Percentiles rank a stretch among this genome's conserved stretches.
These are phyloP conservation scores for Turritopsis dohrnii DNA, from an alignment of 30 jellyfish, hydroid and myxozoan genomes.

Conservation along the genomic window DNA sequence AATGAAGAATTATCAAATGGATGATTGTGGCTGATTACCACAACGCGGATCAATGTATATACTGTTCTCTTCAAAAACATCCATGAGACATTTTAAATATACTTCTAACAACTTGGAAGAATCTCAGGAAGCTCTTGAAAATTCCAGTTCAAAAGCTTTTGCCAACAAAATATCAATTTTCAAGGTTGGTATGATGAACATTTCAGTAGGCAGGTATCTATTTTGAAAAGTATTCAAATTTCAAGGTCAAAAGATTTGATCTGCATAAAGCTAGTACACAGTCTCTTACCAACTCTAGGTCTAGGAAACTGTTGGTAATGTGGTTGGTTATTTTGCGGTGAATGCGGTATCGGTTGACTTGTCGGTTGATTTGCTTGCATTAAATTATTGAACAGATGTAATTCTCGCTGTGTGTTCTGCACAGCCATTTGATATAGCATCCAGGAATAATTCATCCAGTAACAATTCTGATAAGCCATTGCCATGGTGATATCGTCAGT, in stretches of 20 bases:
- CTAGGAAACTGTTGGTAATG: background rate
- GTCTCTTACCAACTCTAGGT: background rate
- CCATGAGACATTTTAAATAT: background rate
- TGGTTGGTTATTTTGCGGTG: slow-evolving; percentile 1
- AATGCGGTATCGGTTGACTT: background rate
- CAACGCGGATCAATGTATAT: background rate
- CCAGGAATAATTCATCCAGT: slow-evolving; percentile 32
- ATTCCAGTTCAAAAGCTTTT: background rate
- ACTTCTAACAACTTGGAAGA: background rate
- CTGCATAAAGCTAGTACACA: background rate
- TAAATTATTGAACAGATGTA: background rate
- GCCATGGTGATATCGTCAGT: slow-evolving; percentile 61
- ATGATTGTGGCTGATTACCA: background rate
- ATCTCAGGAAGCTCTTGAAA: background rate
- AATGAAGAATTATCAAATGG: background rate
- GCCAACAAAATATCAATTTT: too few relatives aligned
- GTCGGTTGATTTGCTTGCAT: background rate
- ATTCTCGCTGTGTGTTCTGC: background rate
- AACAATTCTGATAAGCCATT: slow-evolving; percentile 89
- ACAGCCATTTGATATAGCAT: background rate
- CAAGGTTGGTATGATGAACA: too few relatives aligned
- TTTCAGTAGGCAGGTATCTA: too few relatives aligned
- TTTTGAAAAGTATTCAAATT: too few relatives aligned
- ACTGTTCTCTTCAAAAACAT: too few relatives aligned
- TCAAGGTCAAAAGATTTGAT: too few relatives aligned